These are phyloP conservation scores for Meloidogyne floridensis DNA, from an alignment of 1,140 invertebrate genomes.

Conservation along the genomic window DNA sequence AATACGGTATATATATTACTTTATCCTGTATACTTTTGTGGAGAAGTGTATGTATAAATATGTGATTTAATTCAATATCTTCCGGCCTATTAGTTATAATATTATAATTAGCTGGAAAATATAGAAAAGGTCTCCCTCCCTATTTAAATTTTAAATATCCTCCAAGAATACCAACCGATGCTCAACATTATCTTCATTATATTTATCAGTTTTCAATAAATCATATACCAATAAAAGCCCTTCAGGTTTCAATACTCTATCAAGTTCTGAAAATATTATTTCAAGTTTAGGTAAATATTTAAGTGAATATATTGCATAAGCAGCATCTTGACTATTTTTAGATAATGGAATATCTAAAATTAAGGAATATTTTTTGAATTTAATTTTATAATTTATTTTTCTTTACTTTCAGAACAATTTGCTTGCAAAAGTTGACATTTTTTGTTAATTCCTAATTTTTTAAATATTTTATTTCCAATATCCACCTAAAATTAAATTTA, in stretches of 20 bases:
- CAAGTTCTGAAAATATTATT: constrained; percentile 53
- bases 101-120: no score
- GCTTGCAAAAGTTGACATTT: constrained; percentile 63
- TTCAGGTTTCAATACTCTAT: constrained; percentile 50
- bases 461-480: constrained; percentile 57
- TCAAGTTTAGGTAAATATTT: constrained; percentile 61
- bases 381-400: background rate
- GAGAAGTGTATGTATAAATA: no score
- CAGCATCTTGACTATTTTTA: constrained; percentile 54
- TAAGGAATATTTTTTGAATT: no score
- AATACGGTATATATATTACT: no score
- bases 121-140: no score
- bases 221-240: constrained; percentile 63
- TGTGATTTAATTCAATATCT: no score
- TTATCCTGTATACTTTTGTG: no score
- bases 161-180: constrained; percentile 37
- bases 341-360: constrained; percentile 56
- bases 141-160: no score
- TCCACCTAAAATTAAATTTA: constrained; percentile 44
- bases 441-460: constrained; percentile 38
- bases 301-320: constrained; percentile 63
- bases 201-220: constrained; percentile 60
- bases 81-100: no score
- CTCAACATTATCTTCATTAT: constrained; percentile 53
- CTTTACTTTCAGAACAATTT: constrained; percentile 70